Evolutionary conservation across 2,797 vertebrate genomes (phyloP).

Genomic region (Pyrrhura leucotis): DNA sequence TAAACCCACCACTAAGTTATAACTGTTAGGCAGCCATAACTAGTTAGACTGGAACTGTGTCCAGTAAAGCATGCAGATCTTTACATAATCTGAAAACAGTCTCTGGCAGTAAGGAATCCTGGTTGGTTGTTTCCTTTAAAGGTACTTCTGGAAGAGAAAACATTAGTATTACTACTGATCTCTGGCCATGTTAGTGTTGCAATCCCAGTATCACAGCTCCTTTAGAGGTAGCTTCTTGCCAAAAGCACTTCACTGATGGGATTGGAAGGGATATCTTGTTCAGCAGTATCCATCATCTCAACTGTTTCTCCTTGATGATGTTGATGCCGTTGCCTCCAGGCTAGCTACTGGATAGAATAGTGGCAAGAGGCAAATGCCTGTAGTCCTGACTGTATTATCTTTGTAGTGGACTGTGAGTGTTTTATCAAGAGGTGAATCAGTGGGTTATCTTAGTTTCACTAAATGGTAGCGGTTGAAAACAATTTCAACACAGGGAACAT

Average conservation of each 20-base stretch:
- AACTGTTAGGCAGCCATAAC: not conserved
- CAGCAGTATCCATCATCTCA: not conserved
- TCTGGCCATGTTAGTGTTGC: not conserved
- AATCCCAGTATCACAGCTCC: not conserved
- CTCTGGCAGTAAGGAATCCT: not conserved
- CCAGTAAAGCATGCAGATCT: not conserved
- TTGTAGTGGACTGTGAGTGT: not conserved
- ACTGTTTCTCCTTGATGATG: not conserved
- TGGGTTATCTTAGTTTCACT: not conserved
- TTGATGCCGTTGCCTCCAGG: not conserved
- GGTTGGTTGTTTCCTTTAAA: not conserved
- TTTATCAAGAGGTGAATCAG: not conserved
- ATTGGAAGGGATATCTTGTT: not conserved
- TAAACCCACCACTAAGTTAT: not conserved
- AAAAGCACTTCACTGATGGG: not conserved
- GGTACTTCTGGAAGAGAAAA: not conserved
- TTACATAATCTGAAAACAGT: not conserved
- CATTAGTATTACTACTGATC: not conserved
- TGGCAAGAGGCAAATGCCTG: not conserved
- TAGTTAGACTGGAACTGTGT: not conserved
- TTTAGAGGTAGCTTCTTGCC: not conserved
- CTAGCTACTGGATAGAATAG: not conserved
- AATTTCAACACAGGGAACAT: not conserved
- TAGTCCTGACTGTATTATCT: not conserved
- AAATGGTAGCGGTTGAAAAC: not conserved